These are phyloP conservation scores for Reinhardtius hippoglossoides DNA, from an alignment of 2,113 vertebrate genomes.

Conservation along the genomic window DNA sequence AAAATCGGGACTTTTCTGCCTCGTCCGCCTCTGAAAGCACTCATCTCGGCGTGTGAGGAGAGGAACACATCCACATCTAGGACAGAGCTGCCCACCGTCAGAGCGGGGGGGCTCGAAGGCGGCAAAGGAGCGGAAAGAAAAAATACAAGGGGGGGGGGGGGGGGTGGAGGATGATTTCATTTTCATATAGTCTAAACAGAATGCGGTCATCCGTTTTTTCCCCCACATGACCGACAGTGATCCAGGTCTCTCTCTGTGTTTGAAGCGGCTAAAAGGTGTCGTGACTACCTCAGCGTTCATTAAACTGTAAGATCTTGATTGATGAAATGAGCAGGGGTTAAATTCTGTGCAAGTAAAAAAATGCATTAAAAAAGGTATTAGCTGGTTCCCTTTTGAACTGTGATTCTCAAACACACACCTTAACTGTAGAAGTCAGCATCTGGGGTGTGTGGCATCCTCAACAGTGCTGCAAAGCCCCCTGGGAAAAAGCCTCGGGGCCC, in stretches of 20 bases:
- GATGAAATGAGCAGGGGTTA: neutral
- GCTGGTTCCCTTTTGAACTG: neutral
- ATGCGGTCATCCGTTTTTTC: constrained; percentile 22
- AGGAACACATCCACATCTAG: constrained; percentile 72
- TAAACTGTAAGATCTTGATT: neutral
- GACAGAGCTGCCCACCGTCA: constrained; percentile 61
- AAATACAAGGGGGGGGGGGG: neutral
- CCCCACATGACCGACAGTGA: constrained; percentile 11
- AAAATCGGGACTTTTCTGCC: constrained; percentile 58
- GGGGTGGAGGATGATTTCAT: constrained; percentile 35
- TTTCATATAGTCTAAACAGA: constrained; percentile 46
- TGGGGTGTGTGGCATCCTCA: constrained; percentile 49
- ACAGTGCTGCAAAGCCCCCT: constrained; percentile 57
- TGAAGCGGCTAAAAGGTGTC: neutral
- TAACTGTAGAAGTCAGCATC: constrained; percentile 69
- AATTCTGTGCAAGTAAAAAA: neutral
- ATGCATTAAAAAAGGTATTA: neutral
- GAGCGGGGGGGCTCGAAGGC: constrained; percentile 46
- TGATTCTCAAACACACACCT: constrained; percentile 15
- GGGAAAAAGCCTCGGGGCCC: constrained; percentile 10
- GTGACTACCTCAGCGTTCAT: constrained; percentile 6
- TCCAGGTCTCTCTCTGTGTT: constrained; percentile 30
- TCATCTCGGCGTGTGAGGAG: constrained; percentile 72
- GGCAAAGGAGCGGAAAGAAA: constrained; percentile 4
- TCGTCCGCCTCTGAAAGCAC: constrained; percentile 73